Percentiles rank a stretch among this genome's conserved stretches.
Evolutionary conservation across 1,140 invertebrate species (phyloP).

Genomic region (Drosophila mojavensis): DNA sequence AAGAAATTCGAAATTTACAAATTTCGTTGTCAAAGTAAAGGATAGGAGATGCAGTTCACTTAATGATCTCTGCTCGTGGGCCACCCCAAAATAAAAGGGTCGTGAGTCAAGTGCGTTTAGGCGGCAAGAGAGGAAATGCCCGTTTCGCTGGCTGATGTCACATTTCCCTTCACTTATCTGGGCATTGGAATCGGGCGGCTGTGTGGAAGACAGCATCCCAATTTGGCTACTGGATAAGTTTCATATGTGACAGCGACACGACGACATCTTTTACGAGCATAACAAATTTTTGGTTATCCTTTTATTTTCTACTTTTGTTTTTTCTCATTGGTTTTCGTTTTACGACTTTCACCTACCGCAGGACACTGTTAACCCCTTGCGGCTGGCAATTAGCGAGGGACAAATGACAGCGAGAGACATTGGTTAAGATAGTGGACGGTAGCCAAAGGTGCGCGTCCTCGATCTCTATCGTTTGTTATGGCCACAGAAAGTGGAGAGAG

Average conservation of each 20-base stretch:
- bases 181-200: background rate
- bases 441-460: slow-evolving; percentile 8
- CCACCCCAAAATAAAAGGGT: slow-evolving; percentile 2
- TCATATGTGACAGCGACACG: slow-evolving; percentile 10
- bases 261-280: slow-evolving; percentile 67
- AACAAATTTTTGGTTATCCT: slow-evolving; percentile 53
- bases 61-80: slow-evolving; percentile 9
- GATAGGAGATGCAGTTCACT: background rate
- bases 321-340: slow-evolving; percentile 17
- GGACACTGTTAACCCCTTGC: slow-evolving; percentile 60
- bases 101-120: slow-evolving; percentile 23
- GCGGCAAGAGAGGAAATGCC: background rate
- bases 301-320: background rate
- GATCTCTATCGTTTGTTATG: slow-evolving; percentile 22
- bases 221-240: slow-evolving; percentile 18
- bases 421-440: slow-evolving; percentile 3
- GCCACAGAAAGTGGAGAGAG: background rate
- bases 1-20: background rate
- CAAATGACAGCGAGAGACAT: slow-evolving; percentile 34
- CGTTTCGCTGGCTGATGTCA: background rate
- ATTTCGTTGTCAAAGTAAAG: background rate
- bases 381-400: slow-evolving; percentile 50
- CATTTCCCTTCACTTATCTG: slow-evolving; percentile 11
- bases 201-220: slow-evolving; percentile 21
- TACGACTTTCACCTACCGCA: slow-evolving; percentile 78